These are phyloP conservation scores for Zaprionus inermis DNA, from an alignment of 1,140 invertebrate species.

Conservation along the genomic window DNA sequence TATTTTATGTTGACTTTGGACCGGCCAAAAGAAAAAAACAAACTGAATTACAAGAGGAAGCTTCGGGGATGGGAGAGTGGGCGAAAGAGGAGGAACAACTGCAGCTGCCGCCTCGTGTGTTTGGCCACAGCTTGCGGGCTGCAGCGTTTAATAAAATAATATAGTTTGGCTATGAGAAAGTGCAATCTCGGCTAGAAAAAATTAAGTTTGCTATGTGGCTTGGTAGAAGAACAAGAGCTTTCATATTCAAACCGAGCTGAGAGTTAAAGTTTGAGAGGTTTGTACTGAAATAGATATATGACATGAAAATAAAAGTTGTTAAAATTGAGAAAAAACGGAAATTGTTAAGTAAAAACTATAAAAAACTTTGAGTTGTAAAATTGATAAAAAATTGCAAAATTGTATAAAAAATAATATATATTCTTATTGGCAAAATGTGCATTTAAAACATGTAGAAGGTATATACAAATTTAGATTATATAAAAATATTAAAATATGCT, in stretches of 20 bases:
- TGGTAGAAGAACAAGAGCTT: not conserved
- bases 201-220: not conserved
- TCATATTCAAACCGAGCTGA: not conserved
- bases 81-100: not conserved
- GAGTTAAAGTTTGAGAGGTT: not conserved
- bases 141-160: conserved; percentile 31
- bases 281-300: not conserved
- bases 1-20: conserved; percentile 38
- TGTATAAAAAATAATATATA: too few species aligned
- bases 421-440: too few species aligned
- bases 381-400: too few species aligned
- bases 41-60: conserved; percentile 16
- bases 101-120: not conserved
- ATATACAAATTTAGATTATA: too few species aligned
- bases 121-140: conserved; percentile 42
- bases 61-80: too few species aligned
- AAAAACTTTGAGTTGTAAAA: too few species aligned
- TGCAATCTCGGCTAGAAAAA: conserved; percentile 3
- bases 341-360: too few species aligned
- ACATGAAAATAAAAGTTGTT: not conserved
- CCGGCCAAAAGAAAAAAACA: not conserved
- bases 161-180: conserved; percentile 1
- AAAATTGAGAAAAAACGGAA: not conserved
- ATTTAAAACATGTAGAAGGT: too few species aligned
- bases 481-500: too few species aligned